Evolutionary conservation across 2,113 vertebrate species (phyloP).

Genomic region (Prunella fulvescens): DNA sequence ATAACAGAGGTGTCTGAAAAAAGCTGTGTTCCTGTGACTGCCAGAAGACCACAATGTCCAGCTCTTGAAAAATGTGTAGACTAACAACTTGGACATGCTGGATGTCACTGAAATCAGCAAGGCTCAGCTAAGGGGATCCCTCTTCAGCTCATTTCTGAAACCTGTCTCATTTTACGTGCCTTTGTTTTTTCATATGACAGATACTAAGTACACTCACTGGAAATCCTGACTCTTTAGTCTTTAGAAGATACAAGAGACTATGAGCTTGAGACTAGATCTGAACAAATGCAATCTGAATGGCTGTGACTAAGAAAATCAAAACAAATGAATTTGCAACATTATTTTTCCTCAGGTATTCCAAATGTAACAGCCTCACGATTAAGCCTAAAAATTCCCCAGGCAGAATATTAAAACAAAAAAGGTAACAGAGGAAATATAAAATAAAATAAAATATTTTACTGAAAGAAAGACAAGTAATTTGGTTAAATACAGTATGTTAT

Average conservation of each 20-base stretch:
- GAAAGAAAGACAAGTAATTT: neutral
- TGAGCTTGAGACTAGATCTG: neutral
- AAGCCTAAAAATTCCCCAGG: neutral
- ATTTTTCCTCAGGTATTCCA: neutral
- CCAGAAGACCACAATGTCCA: neutral
- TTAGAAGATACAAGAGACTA: neutral
- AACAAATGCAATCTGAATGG: neutral
- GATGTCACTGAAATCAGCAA: neutral
- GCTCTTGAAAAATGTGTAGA: neutral
- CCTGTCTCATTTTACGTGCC: neutral
- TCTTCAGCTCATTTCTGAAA: neutral
- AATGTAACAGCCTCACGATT: neutral
- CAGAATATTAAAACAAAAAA: neutral
- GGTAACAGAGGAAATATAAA: neutral
- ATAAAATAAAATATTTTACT: neutral
- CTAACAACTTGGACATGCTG: neutral
- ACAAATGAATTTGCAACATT: neutral
- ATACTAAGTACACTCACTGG: neutral
- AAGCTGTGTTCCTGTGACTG: neutral
- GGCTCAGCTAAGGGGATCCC: neutral
- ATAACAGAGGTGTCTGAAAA: neutral
- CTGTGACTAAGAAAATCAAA: neutral
- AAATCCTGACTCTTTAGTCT: neutral
- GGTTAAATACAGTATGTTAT: neutral
- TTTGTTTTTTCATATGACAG: neutral